A percentile compares a stretch with the other conserved stretches of the same genome.
These are phyloP conservation scores for Eulemur albifrons DNA, from an alignment of 2,797 vertebrate species.

Conservation along the genomic window DNA sequence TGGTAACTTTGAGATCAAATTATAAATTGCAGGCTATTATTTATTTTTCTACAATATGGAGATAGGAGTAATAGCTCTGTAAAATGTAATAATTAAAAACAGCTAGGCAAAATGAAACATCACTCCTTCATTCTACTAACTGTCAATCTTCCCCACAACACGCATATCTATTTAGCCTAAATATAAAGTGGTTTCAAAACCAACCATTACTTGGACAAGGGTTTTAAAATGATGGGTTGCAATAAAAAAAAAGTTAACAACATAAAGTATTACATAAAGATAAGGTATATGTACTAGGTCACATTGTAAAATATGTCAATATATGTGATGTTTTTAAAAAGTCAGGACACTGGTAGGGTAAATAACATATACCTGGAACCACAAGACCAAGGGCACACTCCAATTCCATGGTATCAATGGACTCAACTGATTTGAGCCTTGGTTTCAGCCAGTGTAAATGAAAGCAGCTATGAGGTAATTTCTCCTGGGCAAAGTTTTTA, in stretches of 20 bases:
- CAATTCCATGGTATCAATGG: background rate
- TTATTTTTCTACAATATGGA: background rate
- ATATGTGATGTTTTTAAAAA: background rate
- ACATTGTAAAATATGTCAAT: constrained; percentile 12
- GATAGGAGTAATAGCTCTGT: background rate
- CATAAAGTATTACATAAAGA: background rate
- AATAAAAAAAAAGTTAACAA: background rate
- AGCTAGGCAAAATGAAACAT: background rate
- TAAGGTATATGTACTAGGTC: background rate
- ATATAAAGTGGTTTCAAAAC: background rate
- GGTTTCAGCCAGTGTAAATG: background rate
- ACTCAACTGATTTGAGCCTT: background rate
- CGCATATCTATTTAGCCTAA: background rate
- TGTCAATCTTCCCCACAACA: background rate
- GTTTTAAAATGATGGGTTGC: background rate
- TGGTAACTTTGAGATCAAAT: background rate
- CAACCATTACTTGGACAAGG: background rate
- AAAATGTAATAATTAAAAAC: background rate
- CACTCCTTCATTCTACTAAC: background rate
- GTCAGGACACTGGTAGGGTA: background rate
- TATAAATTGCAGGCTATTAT: background rate
- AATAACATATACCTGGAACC: background rate
- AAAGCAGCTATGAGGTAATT: background rate
- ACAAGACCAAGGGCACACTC: background rate
- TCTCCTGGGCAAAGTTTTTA: constrained; percentile 4